A percentile compares a stretch with the other conserved stretches of the same genome.
These are phyloP conservation scores for Kuschelorhynchus macadamiae DNA, from an alignment of 2,888 invertebrate species.

Conservation along the genomic window DNA sequence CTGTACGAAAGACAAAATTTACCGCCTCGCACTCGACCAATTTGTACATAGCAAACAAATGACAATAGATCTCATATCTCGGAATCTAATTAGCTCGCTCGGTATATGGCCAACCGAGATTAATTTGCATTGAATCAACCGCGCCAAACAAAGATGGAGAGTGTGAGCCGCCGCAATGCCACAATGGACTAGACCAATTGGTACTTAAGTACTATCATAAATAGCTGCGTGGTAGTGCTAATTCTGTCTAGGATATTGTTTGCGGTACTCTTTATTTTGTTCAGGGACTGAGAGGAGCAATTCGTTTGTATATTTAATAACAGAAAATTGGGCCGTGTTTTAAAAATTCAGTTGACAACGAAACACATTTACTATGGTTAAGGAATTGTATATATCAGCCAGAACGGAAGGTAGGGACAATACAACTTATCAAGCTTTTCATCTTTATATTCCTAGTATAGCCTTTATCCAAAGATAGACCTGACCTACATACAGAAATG, in stretches of 20 bases:
- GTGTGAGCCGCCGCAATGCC: constrained; percentile 2
- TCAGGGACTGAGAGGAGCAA: too few species aligned
- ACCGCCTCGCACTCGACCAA: constrained; percentile 53
- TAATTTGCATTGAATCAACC: constrained; percentile 66
- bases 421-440: too few species aligned
- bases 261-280: too few species aligned
- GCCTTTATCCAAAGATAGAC: too few species aligned
- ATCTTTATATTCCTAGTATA: too few species aligned
- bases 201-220: constrained; percentile 38
- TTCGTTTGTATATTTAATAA: too few species aligned
- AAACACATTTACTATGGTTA: too few species aligned
- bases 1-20: neutral
- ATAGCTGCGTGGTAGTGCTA: constrained; percentile 34
- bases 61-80: constrained; percentile 64
- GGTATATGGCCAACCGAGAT: constrained; percentile 60
- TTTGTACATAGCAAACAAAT: constrained; percentile 62
- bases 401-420: too few species aligned
- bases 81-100: constrained; percentile 63
- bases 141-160: constrained; percentile 36
- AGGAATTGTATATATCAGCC: too few species aligned
- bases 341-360: too few species aligned
- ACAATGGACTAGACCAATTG: constrained; percentile 42
- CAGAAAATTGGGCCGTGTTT: too few species aligned
- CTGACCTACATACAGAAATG: too few species aligned
- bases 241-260: constrained; percentile 10